Percentiles rank a stretch among this genome's conserved stretches.
phyloP scores from a whole-genome alignment of 1,140 invertebrate species.

The Doryteuthis pealeii region DNA sequence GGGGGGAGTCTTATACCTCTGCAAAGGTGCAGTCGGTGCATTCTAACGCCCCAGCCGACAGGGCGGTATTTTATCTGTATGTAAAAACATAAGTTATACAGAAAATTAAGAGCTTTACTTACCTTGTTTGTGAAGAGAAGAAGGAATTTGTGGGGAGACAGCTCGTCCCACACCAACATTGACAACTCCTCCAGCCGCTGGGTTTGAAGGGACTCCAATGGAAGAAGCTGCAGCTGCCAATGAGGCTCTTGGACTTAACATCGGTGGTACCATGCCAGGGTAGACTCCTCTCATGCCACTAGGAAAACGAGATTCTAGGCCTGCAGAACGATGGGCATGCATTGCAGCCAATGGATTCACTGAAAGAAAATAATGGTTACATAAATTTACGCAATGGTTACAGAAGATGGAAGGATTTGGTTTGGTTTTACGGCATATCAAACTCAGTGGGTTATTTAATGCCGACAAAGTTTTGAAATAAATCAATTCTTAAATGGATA shows the following conservation, averaged over 20 bases:
- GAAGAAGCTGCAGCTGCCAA: conserved; percentile 6
- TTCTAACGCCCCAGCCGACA: too few species aligned
- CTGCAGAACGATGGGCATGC: conserved; percentile 24
- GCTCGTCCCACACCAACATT: conserved; percentile 21
- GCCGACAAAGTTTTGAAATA: too few species aligned
- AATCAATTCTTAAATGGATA: too few species aligned
- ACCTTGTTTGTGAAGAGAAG: conserved; percentile 18
- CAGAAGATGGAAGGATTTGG: not conserved
- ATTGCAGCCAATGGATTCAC: conserved; percentile 33
- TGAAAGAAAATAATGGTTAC: conserved; percentile 19
- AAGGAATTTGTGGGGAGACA: conserved; percentile 26
- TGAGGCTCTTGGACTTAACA: conserved; percentile 15
- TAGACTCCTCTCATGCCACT: conserved; percentile 40
- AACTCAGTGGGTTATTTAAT: too few species aligned
- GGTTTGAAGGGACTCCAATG: conserved; percentile 7
- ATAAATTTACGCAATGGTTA: conserved; percentile 14
- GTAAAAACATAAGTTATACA: too few species aligned
- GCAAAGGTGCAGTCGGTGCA: too few species aligned
- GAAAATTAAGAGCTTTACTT: too few species aligned
- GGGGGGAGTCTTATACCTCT: too few species aligned
- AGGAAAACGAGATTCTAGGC: conserved; percentile 42
- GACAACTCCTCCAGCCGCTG: conserved; percentile 13
- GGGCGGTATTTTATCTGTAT: too few species aligned
- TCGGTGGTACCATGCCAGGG: conserved; percentile 21
- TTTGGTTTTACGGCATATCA: not conserved